Conservation (phyloP, 64 coral and sea anemone species). For the Actinia equina region DNA sequence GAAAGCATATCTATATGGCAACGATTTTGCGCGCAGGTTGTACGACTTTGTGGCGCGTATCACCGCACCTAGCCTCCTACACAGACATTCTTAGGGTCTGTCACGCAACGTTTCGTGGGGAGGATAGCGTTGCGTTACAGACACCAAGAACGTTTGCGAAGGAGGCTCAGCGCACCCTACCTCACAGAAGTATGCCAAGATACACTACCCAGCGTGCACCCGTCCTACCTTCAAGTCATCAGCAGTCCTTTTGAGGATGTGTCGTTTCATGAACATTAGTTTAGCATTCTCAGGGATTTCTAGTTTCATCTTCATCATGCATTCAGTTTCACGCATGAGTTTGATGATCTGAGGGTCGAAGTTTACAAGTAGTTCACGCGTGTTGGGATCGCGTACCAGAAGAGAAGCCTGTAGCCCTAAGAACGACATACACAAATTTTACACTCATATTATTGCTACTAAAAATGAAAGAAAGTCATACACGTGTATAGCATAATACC, state of each 20-base stretch:
- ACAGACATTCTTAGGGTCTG: no score
- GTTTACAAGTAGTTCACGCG: conserved; percentile 67
- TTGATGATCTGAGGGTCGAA: conserved; percentile 80
- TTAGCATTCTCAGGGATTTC: conserved; percentile 61
- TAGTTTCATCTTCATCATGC: conserved; percentile 80
- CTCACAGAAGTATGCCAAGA: no score
- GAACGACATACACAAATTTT: neutral
- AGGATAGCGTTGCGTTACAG: no score
- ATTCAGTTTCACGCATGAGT: conserved; percentile 88
- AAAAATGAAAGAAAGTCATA: neutral
- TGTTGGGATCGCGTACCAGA: conserved; percentile 70
- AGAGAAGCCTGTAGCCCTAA: conserved; percentile 75
- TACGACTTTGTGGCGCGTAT: no score
- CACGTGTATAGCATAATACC: no score
- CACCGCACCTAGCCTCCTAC: no score
- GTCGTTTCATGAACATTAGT: conserved; percentile 55
- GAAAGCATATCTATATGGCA: no score
- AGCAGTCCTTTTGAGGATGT: conserved; percentile 30
- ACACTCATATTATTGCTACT: no score
- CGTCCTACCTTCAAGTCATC: conserved; percentile 68
- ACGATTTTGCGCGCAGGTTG: no score
- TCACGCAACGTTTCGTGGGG: no score
- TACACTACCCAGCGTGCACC: neutral
- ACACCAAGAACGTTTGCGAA: no score
- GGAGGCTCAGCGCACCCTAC: no score